These are phyloP conservation scores for Pteria penguin DNA, from an alignment of 2,888 invertebrate species.

Conservation along the genomic window DNA sequence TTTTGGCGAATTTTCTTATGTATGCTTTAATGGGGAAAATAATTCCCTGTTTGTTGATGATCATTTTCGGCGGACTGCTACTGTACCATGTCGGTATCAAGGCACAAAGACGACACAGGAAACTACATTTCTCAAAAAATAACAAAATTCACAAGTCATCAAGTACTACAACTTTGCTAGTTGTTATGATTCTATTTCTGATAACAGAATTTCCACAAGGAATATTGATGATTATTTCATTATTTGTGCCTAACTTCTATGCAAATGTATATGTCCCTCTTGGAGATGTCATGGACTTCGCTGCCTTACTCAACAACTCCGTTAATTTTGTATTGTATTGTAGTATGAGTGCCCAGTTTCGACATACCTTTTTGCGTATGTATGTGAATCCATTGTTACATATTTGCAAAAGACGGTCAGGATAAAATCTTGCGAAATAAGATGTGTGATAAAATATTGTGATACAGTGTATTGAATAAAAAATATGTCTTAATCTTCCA, in stretches of 20 bases:
- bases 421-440: no score
- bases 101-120: slow-evolving; percentile 54
- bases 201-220: slow-evolving; percentile 94
- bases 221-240: slow-evolving; percentile 86
- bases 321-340: slow-evolving; percentile 96
- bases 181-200: slow-evolving; percentile 90
- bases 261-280: slow-evolving; percentile 82
- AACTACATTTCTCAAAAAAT: slow-evolving; percentile 59
- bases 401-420: slow-evolving; percentile 5
- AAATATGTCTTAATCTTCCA: no score
- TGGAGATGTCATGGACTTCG: slow-evolving; percentile 91
- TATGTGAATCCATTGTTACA: slow-evolving; percentile 55
- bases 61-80: slow-evolving; percentile 82
- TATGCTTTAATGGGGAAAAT: slow-evolving; percentile 92
- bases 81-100: slow-evolving; percentile 69
- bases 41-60: slow-evolving; percentile 92
- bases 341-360: slow-evolving; percentile 94
- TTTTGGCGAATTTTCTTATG: slow-evolving; percentile 62
- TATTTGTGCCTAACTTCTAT: slow-evolving; percentile 86
- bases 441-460: no score
- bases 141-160: slow-evolving; percentile 77
- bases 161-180: slow-evolving; percentile 92
- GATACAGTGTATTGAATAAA: no score
- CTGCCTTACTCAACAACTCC: slow-evolving; percentile 93
- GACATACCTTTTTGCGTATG: slow-evolving; percentile 66